phyloP scores from a whole-genome alignment of 1,140 invertebrate genomes.

The Drosophila nigromelanica region DNA sequence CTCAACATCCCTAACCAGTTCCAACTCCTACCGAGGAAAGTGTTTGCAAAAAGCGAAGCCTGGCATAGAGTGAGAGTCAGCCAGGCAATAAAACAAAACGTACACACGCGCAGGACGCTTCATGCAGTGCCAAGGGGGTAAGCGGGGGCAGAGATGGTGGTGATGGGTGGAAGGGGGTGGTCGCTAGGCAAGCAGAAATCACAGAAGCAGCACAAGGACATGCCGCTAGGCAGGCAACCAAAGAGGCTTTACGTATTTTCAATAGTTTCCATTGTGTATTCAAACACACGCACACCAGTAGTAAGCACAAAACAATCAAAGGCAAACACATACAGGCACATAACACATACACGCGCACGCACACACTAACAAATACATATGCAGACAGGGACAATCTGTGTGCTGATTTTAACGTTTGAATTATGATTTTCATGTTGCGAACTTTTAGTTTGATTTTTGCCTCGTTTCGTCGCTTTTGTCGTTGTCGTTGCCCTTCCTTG shows the following conservation, averaged over 20 bases:
- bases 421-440: constrained; percentile 79
- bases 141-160: constrained; percentile 12
- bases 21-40: constrained; percentile 50
- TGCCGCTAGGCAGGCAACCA: constrained; percentile 54
- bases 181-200: constrained; percentile 53
- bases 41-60: constrained; percentile 69
- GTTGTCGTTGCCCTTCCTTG: constrained; percentile 34
- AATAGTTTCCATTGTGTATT: constrained; percentile 75
- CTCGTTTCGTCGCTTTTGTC: constrained; percentile 72
- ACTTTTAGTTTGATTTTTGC: constrained; percentile 80
- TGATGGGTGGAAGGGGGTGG: constrained; percentile 1
- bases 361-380: constrained; percentile 40
- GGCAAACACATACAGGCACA: constrained; percentile 31
- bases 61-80: constrained; percentile 47
- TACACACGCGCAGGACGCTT: constrained; percentile 51
- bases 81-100: constrained; percentile 79
- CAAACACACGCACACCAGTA: constrained; percentile 40
- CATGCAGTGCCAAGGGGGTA: constrained; percentile 13
- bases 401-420: constrained; percentile 76
- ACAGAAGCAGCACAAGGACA: constrained; percentile 81
- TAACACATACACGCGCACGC: constrained; percentile 21
- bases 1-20: background rate
- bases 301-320: constrained; percentile 55
- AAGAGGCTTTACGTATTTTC: constrained; percentile 80
- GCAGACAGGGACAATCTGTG: constrained; percentile 61